These are phyloP conservation scores for Calycopis cecrops DNA, from an alignment of 1,140 invertebrate species.

Conservation along the genomic window DNA sequence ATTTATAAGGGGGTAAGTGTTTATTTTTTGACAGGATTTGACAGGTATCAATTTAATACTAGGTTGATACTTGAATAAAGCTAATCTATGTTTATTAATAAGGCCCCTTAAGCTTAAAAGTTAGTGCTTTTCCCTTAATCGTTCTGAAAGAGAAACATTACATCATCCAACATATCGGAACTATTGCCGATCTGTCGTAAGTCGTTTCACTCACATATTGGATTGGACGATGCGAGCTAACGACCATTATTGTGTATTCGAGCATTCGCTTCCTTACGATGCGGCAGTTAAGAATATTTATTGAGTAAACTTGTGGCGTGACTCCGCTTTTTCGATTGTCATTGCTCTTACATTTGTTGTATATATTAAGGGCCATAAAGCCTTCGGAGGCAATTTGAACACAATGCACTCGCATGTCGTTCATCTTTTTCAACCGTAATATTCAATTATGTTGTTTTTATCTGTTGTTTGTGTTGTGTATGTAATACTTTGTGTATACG, in stretches of 20 bases:
- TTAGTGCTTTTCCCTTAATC: no score
- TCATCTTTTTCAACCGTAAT: background rate
- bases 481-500: no score
- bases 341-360: constrained; percentile 48
- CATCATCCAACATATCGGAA: no score
- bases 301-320: constrained; percentile 65
- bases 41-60: no score
- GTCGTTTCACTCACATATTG: background rate
- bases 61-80: no score
- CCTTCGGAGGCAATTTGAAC: constrained; percentile 38
- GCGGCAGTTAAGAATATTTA: constrained; percentile 71
- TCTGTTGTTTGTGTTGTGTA: no score
- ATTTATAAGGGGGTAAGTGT: no score
- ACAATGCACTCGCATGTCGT: constrained; percentile 20
- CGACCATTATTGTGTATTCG: constrained; percentile 64
- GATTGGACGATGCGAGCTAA: background rate
- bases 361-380: constrained; percentile 50
- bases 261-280: constrained; percentile 68
- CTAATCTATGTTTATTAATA: no score
- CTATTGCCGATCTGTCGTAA: no score
- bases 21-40: no score
- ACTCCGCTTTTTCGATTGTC: constrained; percentile 62
- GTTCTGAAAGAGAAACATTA: no score
- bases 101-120: no score
- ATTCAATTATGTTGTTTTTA: background rate